These are phyloP conservation scores for Amblyornis subalaris DNA, from an alignment of 2,113 vertebrate genomes.

Conservation along the genomic window DNA sequence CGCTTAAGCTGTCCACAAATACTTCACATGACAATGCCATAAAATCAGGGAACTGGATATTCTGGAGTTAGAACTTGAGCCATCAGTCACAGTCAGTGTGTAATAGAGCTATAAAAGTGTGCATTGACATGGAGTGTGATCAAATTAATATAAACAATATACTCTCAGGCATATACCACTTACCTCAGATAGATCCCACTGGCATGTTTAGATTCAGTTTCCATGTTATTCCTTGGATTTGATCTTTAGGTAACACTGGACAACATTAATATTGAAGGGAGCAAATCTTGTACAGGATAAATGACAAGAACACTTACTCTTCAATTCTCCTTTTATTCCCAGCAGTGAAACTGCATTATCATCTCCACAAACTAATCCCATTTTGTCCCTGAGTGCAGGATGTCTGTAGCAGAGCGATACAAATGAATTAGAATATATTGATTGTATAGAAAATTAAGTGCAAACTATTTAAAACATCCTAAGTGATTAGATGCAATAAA, in stretches of 20 bases:
- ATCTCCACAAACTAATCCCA: background rate
- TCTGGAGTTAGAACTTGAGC: background rate
- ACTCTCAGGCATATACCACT: background rate
- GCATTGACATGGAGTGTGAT: background rate
- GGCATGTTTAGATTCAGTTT: background rate
- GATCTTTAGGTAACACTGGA: background rate
- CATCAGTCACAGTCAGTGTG: background rate
- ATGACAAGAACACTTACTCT: background rate
- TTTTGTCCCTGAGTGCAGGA: background rate
- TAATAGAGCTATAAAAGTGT: background rate
- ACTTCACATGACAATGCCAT: background rate
- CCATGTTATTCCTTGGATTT: background rate
- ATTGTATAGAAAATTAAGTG: constrained; percentile 24
- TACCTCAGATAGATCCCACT: background rate
- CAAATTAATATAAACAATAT: background rate
- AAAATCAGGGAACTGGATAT: constrained; percentile 1
- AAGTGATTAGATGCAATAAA: constrained; percentile 15
- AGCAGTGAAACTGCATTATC: constrained; percentile 5
- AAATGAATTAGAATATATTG: constrained; percentile 17
- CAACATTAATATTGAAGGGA: background rate
- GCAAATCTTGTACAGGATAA: background rate
- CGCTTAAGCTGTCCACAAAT: background rate
- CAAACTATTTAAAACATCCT: constrained; percentile 28
- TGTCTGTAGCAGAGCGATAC: background rate
- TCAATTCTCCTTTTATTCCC: background rate